Conservation (phyloP, 2,888 invertebrate genomes). For the Nebria brevicollis region DNA sequence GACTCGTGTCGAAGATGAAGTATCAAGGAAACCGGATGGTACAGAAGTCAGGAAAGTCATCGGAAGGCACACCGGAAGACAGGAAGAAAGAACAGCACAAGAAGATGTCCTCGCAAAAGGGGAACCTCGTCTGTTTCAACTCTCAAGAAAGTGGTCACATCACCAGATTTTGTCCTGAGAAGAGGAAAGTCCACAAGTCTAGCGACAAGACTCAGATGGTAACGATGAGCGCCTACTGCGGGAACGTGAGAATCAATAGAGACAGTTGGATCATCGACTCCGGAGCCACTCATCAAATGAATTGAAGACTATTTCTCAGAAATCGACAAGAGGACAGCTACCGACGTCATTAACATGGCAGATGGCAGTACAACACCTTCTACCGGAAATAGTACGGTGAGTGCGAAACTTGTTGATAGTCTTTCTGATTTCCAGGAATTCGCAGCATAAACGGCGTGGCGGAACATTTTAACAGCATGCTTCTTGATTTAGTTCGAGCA, state of each 20-base stretch:
- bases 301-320: conserved; percentile 21
- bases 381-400: conserved; percentile 9
- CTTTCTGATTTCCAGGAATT: no score
- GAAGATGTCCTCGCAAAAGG: neutral
- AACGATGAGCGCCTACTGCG: neutral
- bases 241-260: conserved; percentile 8
- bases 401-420: neutral
- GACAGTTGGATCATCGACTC: no score
- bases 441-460: conserved; percentile 37
- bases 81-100: neutral
- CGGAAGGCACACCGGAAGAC: no score
- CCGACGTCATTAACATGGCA: neutral
- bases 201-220: no score
- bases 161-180: no score
- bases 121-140: no score
- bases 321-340: neutral
- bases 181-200: no score
- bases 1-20: neutral
- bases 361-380: conserved; percentile 7
- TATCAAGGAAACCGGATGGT: no score
- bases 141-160: no score
- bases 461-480: conserved; percentile 21
- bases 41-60: no score
- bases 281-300: conserved; percentile 25
- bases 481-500: conserved; percentile 32